Evolutionary conservation across 2,888 invertebrate genomes (phyloP), one percentile per base, ranked within the genome.

Genomic region (Mythimna lalbum): DNA sequence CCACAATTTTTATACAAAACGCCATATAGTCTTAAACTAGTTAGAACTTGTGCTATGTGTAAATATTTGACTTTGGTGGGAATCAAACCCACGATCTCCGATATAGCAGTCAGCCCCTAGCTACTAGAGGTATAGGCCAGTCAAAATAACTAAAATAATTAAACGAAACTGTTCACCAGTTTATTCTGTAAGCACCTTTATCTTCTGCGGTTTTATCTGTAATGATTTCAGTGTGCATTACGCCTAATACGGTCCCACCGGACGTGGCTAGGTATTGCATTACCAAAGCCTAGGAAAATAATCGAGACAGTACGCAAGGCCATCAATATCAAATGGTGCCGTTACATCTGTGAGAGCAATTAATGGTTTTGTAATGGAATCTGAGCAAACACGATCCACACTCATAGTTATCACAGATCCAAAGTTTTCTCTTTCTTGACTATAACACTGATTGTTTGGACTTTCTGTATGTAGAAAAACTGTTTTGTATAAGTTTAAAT

Each of bases 261-360:
- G 69, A 72, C 63, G 59, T 60, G 62, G n/a, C 21, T 23, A 63
- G 31, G 49, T 56, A 73, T 81, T 63, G 59, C 56, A 55, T 73
- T 73, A 73, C 60, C 33, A 50, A 36, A 43, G 39, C n/a, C 12
- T 33, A 53, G 39, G 39, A 62, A 64, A 62, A 57, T 64, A 62
- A 47, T 68, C 31, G 23, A 53, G 52, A 21, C 7, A 47, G n/a
- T 52, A 12, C 31, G 12, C 49, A 53, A n/a, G 3, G n/a, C 57
- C 33, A 64, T 43, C 21, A 49, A 23, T 62, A 36, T 33, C 12
- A 31, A 12, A 43, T 19, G n/a, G 5, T 49, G 31, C 17, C 31
- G 53, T 49, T 75, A 23, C 14, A 64, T 64, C 14, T 50, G 33
- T 43, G 0, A 52, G 31, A 52, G 33, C 23, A n/a, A 50, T 27